Percentiles rank a stretch among this genome's conserved stretches.
Evolutionary conservation across 2,888 invertebrate species (phyloP).

Genomic region (Punctoribates punctum): DNA sequence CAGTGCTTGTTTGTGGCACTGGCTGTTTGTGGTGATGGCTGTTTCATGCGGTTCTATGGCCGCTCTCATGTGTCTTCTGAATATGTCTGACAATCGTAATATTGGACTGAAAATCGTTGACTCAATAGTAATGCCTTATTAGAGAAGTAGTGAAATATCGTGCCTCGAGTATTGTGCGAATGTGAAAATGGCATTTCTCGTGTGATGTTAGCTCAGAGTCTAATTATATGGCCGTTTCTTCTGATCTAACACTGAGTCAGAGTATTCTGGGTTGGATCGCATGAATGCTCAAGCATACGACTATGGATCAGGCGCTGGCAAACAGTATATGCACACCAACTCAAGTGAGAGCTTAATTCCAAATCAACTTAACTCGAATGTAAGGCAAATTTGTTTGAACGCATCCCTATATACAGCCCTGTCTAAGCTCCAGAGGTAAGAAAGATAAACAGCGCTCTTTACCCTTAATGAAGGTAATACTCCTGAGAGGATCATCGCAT

Average conservation of each 20-base stretch:
- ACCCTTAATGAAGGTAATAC: slow-evolving; percentile 39
- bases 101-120: background rate
- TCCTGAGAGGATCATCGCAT: slow-evolving; percentile 38
- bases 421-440: slow-evolving; percentile 32
- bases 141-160: background rate
- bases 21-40: no score
- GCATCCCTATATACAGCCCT: slow-evolving; percentile 25
- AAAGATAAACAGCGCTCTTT: slow-evolving; percentile 34
- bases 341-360: slow-evolving; percentile 10
- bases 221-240: slow-evolving; percentile 31
- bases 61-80: no score
- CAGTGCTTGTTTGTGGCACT: no score
- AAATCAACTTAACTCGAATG: slow-evolving; percentile 16
- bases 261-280: background rate
- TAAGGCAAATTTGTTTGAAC: slow-evolving; percentile 21
- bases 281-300: slow-evolving; percentile 31
- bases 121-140: slow-evolving; percentile 18
- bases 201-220: slow-evolving; percentile 26
- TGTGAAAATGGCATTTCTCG: slow-evolving; percentile 36
- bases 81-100: no score
- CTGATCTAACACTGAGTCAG: slow-evolving; percentile 1
- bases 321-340: background rate
- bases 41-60: no score
- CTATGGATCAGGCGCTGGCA: background rate
- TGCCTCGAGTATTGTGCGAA: slow-evolving; percentile 5